Evolutionary conservation across 1,140 invertebrate genomes (phyloP).

Genomic region (Cyphomyrmex costatus): DNA sequence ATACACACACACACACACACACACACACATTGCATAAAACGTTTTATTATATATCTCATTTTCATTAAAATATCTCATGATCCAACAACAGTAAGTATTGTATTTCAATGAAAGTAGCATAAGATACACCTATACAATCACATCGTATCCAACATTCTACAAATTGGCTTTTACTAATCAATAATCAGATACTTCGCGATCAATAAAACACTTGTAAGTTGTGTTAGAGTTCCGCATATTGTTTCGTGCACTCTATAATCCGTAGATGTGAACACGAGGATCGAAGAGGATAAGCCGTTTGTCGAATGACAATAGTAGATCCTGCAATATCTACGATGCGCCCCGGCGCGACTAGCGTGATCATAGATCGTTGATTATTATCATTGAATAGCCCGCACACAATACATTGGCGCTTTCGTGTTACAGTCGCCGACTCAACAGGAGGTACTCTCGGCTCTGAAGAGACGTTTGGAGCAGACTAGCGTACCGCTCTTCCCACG

Average conservation of each 20-base stretch:
- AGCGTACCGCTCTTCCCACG: constrained; percentile 93
- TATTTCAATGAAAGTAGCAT: not conserved
- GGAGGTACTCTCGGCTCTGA: constrained; percentile 90
- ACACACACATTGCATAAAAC: not conserved
- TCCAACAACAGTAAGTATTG: not conserved
- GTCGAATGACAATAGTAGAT: constrained; percentile 19
- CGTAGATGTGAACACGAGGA: constrained; percentile 11
- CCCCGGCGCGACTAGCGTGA: constrained; percentile 80
- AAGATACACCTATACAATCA: not conserved
- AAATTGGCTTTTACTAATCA: constrained; percentile 33
- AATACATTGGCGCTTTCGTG: constrained; percentile 78
- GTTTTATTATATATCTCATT: not conserved
- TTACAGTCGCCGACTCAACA: constrained; percentile 91
- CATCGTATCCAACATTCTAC: constrained; percentile 13
- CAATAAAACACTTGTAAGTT: constrained; percentile 40
- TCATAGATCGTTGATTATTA: constrained; percentile 83
- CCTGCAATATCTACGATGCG: constrained; percentile 25
- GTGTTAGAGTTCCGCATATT: constrained; percentile 18
- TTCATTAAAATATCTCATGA: not conserved
- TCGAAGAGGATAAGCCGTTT: constrained; percentile 57
- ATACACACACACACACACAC: too few relatives aligned
- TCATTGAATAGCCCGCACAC: constrained; percentile 73
- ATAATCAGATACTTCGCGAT: constrained; percentile 27
- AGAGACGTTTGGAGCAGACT: constrained; percentile 90
- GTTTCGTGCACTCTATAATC: constrained; percentile 50